Conservation (phyloP, 2,888 invertebrate species). For the Theretra japonica region DNA sequence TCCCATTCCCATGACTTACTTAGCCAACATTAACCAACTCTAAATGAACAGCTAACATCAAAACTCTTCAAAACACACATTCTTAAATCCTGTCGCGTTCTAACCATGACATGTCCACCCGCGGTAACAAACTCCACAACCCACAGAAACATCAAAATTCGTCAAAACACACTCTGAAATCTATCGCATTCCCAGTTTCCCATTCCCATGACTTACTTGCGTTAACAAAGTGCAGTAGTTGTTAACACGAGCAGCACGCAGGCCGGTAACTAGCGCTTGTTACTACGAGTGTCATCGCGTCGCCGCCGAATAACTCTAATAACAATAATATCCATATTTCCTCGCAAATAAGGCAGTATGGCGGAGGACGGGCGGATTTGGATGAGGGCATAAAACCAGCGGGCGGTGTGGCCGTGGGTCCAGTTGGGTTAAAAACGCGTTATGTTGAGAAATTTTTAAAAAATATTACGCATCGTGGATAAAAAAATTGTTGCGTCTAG, state of each 20-base stretch:
- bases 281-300: slow-evolving; percentile 46
- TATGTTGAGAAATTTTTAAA: too few relatives aligned
- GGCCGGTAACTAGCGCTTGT: slow-evolving; percentile 52
- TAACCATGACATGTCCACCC: too few relatives aligned
- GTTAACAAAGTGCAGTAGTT: slow-evolving; percentile 30
- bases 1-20: background rate
- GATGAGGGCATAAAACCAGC: slow-evolving; percentile 57
- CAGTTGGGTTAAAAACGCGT: background rate
- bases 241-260: slow-evolving; percentile 40
- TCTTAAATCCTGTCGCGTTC: too few relatives aligned
- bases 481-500: too few relatives aligned
- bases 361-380: slow-evolving; percentile 67
- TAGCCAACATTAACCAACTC: background rate
- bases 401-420: background rate
- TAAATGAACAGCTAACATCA: too few relatives aligned
- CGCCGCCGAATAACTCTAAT: slow-evolving; percentile 73
- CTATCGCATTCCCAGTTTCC: background rate
- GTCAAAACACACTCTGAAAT: background rate
- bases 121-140: too few relatives aligned
- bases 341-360: slow-evolving; percentile 78
- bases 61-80: too few relatives aligned
- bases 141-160: background rate
- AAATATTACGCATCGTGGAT: too few relatives aligned
- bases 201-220: slow-evolving; percentile 5
- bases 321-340: slow-evolving; percentile 83